Percentiles rank a stretch among this genome's conserved stretches.
Evolutionary conservation across 2,888 invertebrate species (phyloP).

Genomic region (Aporophyla nigra): DNA sequence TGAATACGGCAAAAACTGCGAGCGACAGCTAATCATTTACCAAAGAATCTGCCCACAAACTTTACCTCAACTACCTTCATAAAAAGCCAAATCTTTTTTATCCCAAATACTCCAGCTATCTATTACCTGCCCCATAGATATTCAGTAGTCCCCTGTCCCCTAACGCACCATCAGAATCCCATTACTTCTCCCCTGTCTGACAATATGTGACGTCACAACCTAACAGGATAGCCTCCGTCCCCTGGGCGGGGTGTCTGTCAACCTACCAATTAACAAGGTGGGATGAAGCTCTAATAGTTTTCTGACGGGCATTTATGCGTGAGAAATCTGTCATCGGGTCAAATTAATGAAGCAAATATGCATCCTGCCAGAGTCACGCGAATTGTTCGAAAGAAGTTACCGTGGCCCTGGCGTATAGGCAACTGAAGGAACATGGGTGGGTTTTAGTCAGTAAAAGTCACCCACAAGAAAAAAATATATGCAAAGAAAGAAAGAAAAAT

Average conservation of each 20-base stretch:
- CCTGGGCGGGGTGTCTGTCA: slow-evolving; percentile 44
- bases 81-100: slow-evolving; percentile 26
- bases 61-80: slow-evolving; percentile 2
- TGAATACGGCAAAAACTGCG: neutral
- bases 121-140: slow-evolving; percentile 49
- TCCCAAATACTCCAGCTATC: slow-evolving; percentile 13
- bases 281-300: slow-evolving; percentile 33
- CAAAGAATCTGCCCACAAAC: neutral
- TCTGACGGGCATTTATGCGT: neutral
- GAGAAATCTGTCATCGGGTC: neutral
- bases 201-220: slow-evolving; percentile 33
- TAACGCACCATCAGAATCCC: slow-evolving; percentile 39
- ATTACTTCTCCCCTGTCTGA: slow-evolving; percentile 32
- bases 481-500: too few relatives aligned
- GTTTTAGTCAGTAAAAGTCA: too few relatives aligned
- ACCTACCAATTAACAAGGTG: slow-evolving; percentile 32
- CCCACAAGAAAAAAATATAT: too few relatives aligned
- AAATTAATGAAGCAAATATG: neutral
- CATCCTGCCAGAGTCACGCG: too few relatives aligned
- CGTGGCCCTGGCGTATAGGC: too few relatives aligned
- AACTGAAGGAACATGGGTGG: too few relatives aligned
- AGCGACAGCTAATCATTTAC: neutral
- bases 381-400: too few relatives aligned
- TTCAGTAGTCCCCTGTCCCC: slow-evolving; percentile 44
- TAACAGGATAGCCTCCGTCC: slow-evolving; percentile 31